Conservation (phyloP, 2,113 vertebrate species). For the Acanthochromis polyacanthus region DNA sequence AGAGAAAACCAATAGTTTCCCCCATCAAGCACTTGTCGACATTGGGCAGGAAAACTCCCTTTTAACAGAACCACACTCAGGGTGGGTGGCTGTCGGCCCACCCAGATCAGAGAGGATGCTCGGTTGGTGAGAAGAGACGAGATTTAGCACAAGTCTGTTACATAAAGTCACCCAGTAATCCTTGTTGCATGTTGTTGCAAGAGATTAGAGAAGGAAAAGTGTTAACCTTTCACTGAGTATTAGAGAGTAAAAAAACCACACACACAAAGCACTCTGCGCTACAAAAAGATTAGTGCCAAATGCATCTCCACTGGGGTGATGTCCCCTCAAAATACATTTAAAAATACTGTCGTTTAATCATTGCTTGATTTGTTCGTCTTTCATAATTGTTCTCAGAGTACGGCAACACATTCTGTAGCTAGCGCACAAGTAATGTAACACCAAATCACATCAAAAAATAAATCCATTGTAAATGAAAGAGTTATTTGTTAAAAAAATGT, state of each 20-base stretch:
- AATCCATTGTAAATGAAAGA: constrained; percentile 12
- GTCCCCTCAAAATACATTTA: constrained; percentile 9
- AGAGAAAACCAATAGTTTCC: too few species aligned
- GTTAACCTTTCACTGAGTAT: constrained; percentile 57
- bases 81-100: too few species aligned
- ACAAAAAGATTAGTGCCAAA: constrained; percentile 42
- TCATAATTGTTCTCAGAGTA: background rate
- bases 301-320: constrained; percentile 2
- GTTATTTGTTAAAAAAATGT: constrained; percentile 20
- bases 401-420: constrained; percentile 5
- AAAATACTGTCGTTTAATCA: constrained; percentile 27
- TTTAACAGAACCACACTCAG: too few species aligned
- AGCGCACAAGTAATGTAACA: constrained; percentile 19
- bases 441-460: constrained; percentile 1
- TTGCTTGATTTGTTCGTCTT: background rate
- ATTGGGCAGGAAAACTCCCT: too few species aligned
- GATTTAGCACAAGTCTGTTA: constrained; percentile 49
- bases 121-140: constrained; percentile 18
- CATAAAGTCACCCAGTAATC: constrained; percentile 60
- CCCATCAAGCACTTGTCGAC: too few species aligned
- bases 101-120: constrained; percentile 25
- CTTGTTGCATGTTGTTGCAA: constrained; percentile 50
- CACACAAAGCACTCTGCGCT: constrained; percentile 41
- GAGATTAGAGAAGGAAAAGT: constrained; percentile 56
- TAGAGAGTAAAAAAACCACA: constrained; percentile 26